A percentile compares a stretch with the other conserved stretches of the same genome.
Evolutionary conservation across 2,888 invertebrate genomes (phyloP).

Genomic region (Harpalus rubripes): DNA sequence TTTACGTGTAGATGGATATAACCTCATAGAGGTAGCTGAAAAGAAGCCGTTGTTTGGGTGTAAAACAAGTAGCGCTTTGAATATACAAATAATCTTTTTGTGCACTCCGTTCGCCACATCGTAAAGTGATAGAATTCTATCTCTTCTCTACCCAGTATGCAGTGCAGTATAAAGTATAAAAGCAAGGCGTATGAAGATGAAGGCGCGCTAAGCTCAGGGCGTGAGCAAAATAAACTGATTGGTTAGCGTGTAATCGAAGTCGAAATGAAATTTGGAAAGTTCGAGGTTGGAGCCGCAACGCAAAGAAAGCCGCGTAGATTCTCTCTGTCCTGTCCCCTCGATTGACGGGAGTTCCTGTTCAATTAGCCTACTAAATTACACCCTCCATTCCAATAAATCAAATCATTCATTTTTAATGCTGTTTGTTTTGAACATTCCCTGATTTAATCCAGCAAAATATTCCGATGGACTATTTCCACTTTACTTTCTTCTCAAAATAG

Average conservation of each 20-base stretch:
- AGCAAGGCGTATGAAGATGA: not conserved
- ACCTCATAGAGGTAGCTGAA: not conserved
- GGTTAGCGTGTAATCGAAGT: slow-evolving; percentile 66
- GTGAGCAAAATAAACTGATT: slow-evolving; percentile 65
- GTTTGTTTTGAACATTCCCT: not conserved
- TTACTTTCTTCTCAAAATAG: too few species aligned
- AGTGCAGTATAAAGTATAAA: not conserved
- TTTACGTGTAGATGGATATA: slow-evolving; percentile 1
- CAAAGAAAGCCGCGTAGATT: slow-evolving; percentile 67
- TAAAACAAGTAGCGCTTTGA: slow-evolving; percentile 2
- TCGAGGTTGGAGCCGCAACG: slow-evolving; percentile 70
- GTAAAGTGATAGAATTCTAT: not conserved
- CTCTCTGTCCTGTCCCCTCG: slow-evolving; percentile 45
- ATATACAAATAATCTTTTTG: slow-evolving; percentile 7
- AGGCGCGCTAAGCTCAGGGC: slow-evolving; percentile 6
- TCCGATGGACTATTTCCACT: too few species aligned
- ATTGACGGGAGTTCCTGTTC: slow-evolving; percentile 74
- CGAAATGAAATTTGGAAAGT: slow-evolving; percentile 71
- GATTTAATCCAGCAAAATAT: not conserved
- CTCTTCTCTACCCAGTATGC: not conserved
- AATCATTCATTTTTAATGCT: slow-evolving; percentile 54
- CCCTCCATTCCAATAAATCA: slow-evolving; percentile 75
- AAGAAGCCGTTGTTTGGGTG: not conserved
- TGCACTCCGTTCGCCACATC: not conserved
- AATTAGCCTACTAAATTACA: slow-evolving; percentile 75